phyloP scores from a whole-genome alignment of 2,797 vertebrate genomes.

The Cuniculus paca region DNA sequence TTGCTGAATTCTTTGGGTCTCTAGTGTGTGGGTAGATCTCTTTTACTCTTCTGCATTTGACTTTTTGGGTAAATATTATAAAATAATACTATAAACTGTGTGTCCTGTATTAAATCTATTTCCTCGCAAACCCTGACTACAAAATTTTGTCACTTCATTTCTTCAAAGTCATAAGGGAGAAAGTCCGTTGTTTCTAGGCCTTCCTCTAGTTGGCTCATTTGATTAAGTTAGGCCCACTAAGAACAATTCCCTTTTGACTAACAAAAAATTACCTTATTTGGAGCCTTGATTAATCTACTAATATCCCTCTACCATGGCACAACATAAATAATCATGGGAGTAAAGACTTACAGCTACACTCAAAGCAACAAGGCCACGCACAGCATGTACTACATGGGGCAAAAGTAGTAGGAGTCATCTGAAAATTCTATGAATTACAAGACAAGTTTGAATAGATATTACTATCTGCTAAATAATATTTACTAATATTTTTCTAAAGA shows the following conservation, averaged over 20 bases:
- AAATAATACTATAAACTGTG: background rate
- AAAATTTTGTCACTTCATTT: background rate
- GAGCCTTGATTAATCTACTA: background rate
- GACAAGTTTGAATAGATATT: background rate
- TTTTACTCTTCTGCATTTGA: background rate
- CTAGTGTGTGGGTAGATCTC: background rate
- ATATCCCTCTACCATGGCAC: background rate
- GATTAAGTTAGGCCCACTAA: background rate
- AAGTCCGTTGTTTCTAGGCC: background rate
- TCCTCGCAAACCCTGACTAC: background rate
- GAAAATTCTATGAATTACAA: background rate
- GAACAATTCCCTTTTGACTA: background rate
- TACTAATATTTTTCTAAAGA: no score
- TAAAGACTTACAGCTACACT: no score
- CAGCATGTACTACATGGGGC: fast-evolving
- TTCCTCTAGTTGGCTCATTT: background rate
- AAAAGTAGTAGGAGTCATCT: background rate
- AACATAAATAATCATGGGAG: background rate
- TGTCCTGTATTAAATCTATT: background rate
- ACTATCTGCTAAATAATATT: background rate
- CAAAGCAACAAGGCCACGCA: background rate
- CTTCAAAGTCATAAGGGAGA: background rate
- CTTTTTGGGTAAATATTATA: background rate
- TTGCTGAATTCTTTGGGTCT: background rate
- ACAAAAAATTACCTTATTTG: background rate